Evolutionary conservation across 2,888 invertebrate genomes (phyloP), one percentile per base, ranked within the genome.

Genomic region (Aricia artaxerxes): DNA sequence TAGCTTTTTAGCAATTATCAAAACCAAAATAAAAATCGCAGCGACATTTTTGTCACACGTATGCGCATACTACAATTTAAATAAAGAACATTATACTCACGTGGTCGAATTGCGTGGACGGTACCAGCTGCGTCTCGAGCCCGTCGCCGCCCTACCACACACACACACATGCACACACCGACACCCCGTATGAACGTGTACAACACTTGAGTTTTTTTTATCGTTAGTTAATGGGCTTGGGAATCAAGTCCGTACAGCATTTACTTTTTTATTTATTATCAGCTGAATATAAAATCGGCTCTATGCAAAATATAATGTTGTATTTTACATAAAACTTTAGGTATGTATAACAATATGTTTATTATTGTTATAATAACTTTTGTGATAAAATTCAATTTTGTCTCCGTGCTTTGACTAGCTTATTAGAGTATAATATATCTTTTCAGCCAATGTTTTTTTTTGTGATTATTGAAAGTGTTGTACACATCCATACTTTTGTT

Each of bases 61-160:
- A 69, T 5, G 5, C 35, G 13, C 13, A 69, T 5, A 38, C 13
- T 31, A 2, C 73, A 77, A 78, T 79, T 73, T 57, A 38, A 57
- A 44, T 80, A 64, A 80, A 79, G 77, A 79, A 78, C 81, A 81
- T 80, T 79, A 91, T 92, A 94, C 94, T 94, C 87, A 94, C 94
- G 84, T 94, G 92, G 81, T 92, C 89, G 89, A 92, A 94, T 85
- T 88, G 90, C 84, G 93, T 91, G 85, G 90, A 86, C 73, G 94
- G 89, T 83, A 91, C 91, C 86, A 94, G 87, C 83, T 91, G 85
- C 81, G 91, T 92, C 92, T 91, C 93, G 89, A 86, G 91, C 61
- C 94, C 94, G 86, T 89, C 92, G 85, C 94, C 92, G 89, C 90
- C 93, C 94, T 94, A 91, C 89, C 91, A 90, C 90, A 92, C 88